Evolutionary conservation across 2,113 vertebrate genomes (phyloP).

Genomic region (Saccopteryx leptura): DNA sequence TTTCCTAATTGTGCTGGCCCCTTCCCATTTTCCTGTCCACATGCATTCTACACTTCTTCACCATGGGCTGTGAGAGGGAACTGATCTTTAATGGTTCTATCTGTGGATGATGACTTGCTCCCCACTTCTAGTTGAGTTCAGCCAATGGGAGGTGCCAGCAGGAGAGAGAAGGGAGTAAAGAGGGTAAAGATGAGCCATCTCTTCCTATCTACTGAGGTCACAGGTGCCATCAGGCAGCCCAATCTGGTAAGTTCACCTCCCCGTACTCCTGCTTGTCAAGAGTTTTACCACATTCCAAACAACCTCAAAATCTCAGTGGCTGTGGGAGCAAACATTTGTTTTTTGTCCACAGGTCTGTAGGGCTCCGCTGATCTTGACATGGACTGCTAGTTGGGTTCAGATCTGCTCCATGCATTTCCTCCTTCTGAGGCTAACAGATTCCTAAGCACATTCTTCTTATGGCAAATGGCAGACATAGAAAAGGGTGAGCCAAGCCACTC

Average conservation of each 20-base stretch:
- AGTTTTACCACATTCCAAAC: neutral
- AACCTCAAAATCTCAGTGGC: neutral
- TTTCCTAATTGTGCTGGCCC: neutral
- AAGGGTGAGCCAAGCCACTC: neutral
- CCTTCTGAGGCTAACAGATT: neutral
- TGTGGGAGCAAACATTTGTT: neutral
- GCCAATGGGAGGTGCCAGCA: neutral
- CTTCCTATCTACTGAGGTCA: neutral
- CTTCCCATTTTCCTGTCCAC: neutral
- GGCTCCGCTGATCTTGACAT: neutral
- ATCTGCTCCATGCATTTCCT: neutral
- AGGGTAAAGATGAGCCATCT: neutral
- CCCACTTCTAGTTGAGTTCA: neutral
- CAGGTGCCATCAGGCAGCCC: neutral
- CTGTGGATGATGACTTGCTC: neutral
- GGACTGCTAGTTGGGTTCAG: neutral
- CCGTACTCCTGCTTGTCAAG: neutral
- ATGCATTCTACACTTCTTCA: neutral
- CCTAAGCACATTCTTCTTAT: neutral
- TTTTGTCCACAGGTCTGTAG: neutral
- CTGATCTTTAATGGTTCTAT: neutral
- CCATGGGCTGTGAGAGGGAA: rapidly evolving
- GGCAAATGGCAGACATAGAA: neutral
- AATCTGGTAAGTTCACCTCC: neutral
- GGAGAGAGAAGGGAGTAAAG: neutral